Percentiles rank a stretch among this genome's conserved stretches.
Evolutionary conservation across 2,113 vertebrate species (phyloP).

Genomic region (Xiphias gladius): DNA sequence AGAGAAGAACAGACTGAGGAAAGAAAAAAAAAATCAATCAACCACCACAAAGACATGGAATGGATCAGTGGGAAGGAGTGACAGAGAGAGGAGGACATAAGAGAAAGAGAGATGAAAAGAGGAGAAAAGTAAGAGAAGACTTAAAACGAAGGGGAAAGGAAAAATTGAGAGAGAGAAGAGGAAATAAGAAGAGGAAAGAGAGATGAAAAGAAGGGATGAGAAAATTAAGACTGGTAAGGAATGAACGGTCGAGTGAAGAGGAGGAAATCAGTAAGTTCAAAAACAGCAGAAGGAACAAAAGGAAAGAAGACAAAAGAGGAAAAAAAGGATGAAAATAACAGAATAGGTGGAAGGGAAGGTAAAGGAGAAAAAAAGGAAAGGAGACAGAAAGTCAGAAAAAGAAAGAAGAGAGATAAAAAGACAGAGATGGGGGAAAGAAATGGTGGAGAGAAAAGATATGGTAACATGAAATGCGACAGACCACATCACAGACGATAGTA

Average conservation of each 20-base stretch:
- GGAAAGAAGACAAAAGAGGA: background rate
- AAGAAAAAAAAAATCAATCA: no score
- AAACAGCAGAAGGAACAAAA: background rate
- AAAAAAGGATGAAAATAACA: background rate
- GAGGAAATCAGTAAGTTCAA: background rate
- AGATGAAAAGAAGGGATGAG: background rate
- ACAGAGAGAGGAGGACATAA: background rate
- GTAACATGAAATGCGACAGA: constrained; percentile 54
- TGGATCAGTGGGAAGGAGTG: background rate
- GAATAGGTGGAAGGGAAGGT: background rate
- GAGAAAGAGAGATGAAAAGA: background rate
- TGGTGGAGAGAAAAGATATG: constrained; percentile 18
- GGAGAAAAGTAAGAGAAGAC: background rate
- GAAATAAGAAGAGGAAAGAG: background rate
- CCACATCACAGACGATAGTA: constrained; percentile 35
- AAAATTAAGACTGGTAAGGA: background rate
- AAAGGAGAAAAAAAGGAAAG: background rate
- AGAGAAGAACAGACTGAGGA: no score
- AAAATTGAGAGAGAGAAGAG: background rate
- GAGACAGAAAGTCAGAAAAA: background rate
- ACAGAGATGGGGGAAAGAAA: background rate
- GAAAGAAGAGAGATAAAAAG: background rate
- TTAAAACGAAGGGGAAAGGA: background rate
- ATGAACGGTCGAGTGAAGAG: background rate
- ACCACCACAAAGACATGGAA: no score